Evolutionary conservation across 2,797 vertebrate species (phyloP), one percentile per base, ranked within the genome.

Genomic region (Myripristis murdjan): DNA sequence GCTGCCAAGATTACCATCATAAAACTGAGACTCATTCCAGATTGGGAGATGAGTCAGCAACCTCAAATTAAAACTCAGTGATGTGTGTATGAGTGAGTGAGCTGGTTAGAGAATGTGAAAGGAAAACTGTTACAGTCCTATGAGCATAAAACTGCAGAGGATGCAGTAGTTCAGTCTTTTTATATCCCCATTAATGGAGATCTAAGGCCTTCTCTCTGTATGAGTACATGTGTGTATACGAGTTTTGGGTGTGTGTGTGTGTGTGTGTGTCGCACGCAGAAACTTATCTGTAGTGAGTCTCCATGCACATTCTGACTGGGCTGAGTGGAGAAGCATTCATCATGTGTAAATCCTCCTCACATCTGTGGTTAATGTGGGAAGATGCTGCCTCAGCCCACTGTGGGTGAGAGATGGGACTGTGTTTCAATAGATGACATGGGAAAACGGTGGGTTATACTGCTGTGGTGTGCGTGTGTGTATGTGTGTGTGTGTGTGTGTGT

Each of bases 41-140:
- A 31, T 6, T 14, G 10, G 43, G 24, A 15, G 46, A 54, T 76
- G 63, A 79, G 35, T 73, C 80, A 73, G 74, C 74, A 75, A 28
- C 35, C 1, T 64, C 12, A 39, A 3, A 41, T 69, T 15, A 33
- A 35, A 52, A n/a, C n/a, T 37, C 2, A 43, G 2, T 7, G 24
- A 1, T 39, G 44, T 63, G 43, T 59, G 15, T 5, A 9, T 26
- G 12, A 52, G 49, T 24, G 26, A 28, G 26, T 28, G 26, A 28
- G 28, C 4, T 26, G 28, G 28, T 28, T 28, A 28, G 28, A 28
- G 20, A 20, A 1, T 28, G 26, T 28, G 28, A 28, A 28, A 28
- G 28, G 28, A 4, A 28, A 28, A 28, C 28, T 28, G 4, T 28
- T 28, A 28, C 28, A 28, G 28, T 28, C 20, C 20, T 20, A 20